Conservation (phyloP, 2,888 invertebrate species). For the Apotomis betuletana region DNA sequence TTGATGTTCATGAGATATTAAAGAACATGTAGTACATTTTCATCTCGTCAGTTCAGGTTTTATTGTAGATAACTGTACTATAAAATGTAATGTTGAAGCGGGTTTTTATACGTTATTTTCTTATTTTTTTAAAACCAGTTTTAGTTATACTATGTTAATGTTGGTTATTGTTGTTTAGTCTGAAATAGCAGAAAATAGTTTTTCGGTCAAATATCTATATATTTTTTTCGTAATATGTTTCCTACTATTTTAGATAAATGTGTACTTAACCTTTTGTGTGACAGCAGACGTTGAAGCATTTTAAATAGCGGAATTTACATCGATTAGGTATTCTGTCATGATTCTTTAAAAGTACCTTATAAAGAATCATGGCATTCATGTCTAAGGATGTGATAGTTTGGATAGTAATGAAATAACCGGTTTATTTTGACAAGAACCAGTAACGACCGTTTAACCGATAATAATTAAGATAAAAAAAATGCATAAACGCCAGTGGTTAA, state of each 20-base stretch:
- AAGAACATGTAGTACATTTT: no score
- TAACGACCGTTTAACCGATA: background rate
- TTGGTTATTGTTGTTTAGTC: slow-evolving; percentile 19
- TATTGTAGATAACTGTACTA: slow-evolving; percentile 6
- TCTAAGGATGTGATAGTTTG: no score
- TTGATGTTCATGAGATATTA: no score
- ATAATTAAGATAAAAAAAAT: background rate
- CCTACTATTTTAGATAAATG: slow-evolving; percentile 4
- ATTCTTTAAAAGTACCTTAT: no score
- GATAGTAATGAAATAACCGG: no score
- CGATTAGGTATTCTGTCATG: no score
- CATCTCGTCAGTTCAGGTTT: background rate
- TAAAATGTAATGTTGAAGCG: slow-evolving; percentile 22
- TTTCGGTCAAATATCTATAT: background rate
- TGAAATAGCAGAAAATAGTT: slow-evolving; percentile 14
- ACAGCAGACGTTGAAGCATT: background rate
- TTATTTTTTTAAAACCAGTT: slow-evolving; percentile 33
- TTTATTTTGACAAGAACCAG: background rate
- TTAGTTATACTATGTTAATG: slow-evolving; percentile 19
- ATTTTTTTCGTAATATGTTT: background rate
- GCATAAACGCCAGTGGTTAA: background rate
- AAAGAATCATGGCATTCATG: no score
- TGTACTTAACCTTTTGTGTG: slow-evolving; percentile 14
- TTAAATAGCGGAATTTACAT: background rate
- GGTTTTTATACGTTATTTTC: slow-evolving; percentile 37